Base-by-base conservation (phyloP, 2,888 invertebrate genomes). In the Drosophila nigricruria region DNA sequence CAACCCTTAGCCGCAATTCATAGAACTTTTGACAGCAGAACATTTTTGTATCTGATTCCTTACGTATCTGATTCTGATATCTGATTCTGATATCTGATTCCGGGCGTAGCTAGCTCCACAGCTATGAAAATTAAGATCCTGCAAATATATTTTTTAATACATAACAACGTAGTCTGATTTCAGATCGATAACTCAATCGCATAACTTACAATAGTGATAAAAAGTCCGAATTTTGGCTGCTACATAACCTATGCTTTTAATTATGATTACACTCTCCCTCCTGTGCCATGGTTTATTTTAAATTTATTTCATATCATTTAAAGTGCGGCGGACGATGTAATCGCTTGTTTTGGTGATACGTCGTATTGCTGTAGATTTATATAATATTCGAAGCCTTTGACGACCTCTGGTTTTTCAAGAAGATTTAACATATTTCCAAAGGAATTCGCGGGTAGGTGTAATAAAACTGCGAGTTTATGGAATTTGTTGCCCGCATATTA, bases 201-300 rank as follows among this genome's bases (percentile, higher is more conserved):
- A 40, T 40, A 34, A 73, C 73, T 73, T 42, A 73, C 73, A 70
- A 30, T 58, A 49, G 53, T 20, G 49, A 14, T 54, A 30, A 14
- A 30, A 36, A 16, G 14, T 47, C 25, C 61, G 36, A 50, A 36
- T 27, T 32, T 23, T n/a, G 30, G 23, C 30, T 40, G 47, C 32
- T 34, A 49, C 18, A 5, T 30, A 62, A 42, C 12, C 64, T 63
- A 49, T 16, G 20, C 10, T 45, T 47, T 16, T 45, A 25, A 45
- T 27, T n/a, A 12, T n/a, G 5, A 47, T 23, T 16, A 2, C 23
- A 23, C 14, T 45, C 8, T 23, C 14, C 10, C 2, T 63, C 16
- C 20, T 36, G 27, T 5, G 18, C 6, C 3, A 18, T 36, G 20
- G 27, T 30, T 40, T 49, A 23, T n/a, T 30, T 38, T 56, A 3